Percentiles rank a stretch among this genome's conserved stretches.
Conservation (phyloP, 2,113 vertebrate species). For the Paedocypris sp. region DNA sequence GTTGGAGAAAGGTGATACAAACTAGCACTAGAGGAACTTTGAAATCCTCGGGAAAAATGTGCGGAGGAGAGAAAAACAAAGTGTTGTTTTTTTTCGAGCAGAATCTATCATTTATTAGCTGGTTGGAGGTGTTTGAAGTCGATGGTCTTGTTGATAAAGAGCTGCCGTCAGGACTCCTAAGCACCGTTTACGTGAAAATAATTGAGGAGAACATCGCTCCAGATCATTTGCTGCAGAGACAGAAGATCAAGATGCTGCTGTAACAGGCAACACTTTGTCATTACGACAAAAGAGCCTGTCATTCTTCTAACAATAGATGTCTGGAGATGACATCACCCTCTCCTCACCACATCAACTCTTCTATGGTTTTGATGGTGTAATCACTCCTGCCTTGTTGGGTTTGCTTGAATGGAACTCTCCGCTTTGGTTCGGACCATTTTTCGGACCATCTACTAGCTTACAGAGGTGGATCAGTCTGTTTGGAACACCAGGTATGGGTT, state of each 20-base stretch:
- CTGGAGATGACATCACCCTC: conserved; percentile 19
- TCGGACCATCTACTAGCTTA: too few species aligned
- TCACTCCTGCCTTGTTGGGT: too few species aligned
- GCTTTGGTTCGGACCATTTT: too few species aligned
- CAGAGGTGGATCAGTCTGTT: too few species aligned
- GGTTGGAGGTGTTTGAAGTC: not conserved
- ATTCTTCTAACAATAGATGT: conserved; percentile 18
- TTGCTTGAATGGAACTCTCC: too few species aligned
- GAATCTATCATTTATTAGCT: not conserved
- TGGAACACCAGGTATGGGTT: too few species aligned
- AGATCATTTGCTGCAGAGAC: conserved; percentile 15
- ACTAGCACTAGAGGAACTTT: too few species aligned
- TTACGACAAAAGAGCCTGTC: conserved; percentile 10
- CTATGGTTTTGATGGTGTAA: too few species aligned
- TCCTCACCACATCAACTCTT: not conserved
- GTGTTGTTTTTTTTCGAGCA: too few species aligned
- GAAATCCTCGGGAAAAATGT: too few species aligned
- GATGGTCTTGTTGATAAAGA: conserved; percentile 25
- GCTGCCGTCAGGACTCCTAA: conserved; percentile 19
- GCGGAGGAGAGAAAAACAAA: too few species aligned
- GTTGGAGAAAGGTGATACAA: too few species aligned
- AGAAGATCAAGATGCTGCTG: conserved; percentile 6
- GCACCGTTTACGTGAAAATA: not conserved
- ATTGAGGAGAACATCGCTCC: conserved; percentile 18
- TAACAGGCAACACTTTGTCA: conserved; percentile 10